Conservation (phyloP, 2,797 vertebrate genomes). For the Labeo calbasu region DNA sequence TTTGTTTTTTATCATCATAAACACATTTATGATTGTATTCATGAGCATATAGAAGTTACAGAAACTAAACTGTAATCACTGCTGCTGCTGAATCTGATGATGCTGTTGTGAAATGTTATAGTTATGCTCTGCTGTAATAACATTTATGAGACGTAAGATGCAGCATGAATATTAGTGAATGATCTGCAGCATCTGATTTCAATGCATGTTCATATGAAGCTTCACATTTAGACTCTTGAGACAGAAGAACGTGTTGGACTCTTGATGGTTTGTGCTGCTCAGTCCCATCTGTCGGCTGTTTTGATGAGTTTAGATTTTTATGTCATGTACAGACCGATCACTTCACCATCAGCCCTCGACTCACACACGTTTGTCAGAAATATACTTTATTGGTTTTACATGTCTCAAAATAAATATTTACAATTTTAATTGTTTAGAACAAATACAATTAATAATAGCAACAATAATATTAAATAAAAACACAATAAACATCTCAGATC, state of each 20-base stretch:
- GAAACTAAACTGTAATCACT: neutral
- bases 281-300: no score
- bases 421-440: neutral
- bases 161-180: neutral
- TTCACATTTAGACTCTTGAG: no score
- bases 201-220: no score
- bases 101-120: neutral
- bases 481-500: neutral
- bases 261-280: no score
- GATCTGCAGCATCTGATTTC: no score
- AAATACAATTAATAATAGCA: no score
- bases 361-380: neutral
- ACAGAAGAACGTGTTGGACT: no score
- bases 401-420: neutral
- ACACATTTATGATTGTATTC: neutral
- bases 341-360: no score
- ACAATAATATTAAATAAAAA: neutral
- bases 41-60: neutral
- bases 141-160: neutral
- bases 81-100: no score
- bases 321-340: no score
- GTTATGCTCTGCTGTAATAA: neutral
- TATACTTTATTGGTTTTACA: constrained; percentile 17
- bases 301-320: no score
- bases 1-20: no score